Evolutionary conservation across 2,113 vertebrate species (phyloP).

Genomic region (Tachysurus vachellii): DNA sequence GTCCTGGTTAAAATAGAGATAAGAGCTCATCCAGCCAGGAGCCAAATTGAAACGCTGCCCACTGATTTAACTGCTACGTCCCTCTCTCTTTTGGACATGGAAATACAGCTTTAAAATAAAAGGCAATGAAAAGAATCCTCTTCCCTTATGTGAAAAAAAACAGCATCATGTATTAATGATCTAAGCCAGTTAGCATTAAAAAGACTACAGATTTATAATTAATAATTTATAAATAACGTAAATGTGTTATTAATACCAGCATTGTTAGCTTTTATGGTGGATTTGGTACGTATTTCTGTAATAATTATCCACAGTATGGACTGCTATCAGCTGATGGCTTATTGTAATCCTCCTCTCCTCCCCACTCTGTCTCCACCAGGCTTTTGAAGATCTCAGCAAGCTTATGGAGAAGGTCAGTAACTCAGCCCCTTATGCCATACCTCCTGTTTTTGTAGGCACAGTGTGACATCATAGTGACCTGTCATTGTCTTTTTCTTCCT

Average conservation of each 20-base stretch:
- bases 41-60: neutral
- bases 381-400: constrained; percentile 97
- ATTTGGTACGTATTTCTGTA: neutral
- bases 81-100: neutral
- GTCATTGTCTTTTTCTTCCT: constrained; percentile 52
- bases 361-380: constrained; percentile 70
- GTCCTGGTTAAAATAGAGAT: constrained; percentile 44
- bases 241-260: neutral
- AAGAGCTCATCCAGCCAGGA: constrained; percentile 10
- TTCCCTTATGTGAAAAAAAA: neutral
- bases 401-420: constrained; percentile 95
- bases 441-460: neutral
- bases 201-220: neutral
- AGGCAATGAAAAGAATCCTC: neutral
- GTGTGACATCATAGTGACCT: neutral
- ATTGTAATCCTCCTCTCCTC: neutral
- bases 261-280: neutral
- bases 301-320: neutral
- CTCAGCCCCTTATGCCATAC: neutral
- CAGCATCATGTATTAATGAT: neutral
- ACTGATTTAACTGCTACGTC: neutral
- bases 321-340: neutral
- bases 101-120: constrained; percentile 2
- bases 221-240: too few species aligned
- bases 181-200: neutral